These are phyloP conservation scores for Mimumesa dahlbomi DNA, from an alignment of 2,888 invertebrate genomes.

Conservation along the genomic window DNA sequence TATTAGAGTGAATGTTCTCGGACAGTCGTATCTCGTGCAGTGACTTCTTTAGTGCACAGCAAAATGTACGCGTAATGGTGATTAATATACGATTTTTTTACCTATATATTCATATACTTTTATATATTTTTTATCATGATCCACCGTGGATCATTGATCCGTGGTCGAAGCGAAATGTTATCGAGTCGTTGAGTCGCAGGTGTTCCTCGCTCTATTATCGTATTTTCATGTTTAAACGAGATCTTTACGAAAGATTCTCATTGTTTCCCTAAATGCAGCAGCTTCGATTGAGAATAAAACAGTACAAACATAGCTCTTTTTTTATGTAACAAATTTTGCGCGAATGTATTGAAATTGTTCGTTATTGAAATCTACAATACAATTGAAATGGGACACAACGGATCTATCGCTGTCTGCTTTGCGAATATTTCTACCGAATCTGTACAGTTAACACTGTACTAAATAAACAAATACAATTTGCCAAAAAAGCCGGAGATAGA, in stretches of 20 bases:
- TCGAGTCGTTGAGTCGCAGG: conserved; percentile 30
- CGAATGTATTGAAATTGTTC: no score
- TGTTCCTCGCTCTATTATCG: conserved; percentile 18
- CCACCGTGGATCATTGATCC: neutral
- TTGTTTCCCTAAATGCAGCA: no score
- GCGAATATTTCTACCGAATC: no score
- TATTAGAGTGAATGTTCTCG: conserved; percentile 63
- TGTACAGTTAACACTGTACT: no score
- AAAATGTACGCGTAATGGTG: conserved; percentile 64
- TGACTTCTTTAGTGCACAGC: conserved; percentile 61
- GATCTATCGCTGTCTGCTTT: no score
- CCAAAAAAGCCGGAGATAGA: no score
- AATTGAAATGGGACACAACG: no score
- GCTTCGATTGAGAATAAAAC: no score
- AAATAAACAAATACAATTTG: no score
- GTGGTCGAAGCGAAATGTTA: conserved; percentile 22
- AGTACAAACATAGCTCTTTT: no score
- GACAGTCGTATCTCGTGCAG: conserved; percentile 63
- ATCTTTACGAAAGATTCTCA: neutral
- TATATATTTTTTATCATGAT: neutral
- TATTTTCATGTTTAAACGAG: neutral
- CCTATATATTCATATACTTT: neutral
- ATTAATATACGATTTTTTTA: conserved; percentile 40
- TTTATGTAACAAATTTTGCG: no score
- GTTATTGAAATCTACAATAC: no score